Percentiles rank a stretch among this genome's conserved stretches.
Evolutionary conservation across 2,797 vertebrate genomes (phyloP).

Genomic region (Danio kyathit): DNA sequence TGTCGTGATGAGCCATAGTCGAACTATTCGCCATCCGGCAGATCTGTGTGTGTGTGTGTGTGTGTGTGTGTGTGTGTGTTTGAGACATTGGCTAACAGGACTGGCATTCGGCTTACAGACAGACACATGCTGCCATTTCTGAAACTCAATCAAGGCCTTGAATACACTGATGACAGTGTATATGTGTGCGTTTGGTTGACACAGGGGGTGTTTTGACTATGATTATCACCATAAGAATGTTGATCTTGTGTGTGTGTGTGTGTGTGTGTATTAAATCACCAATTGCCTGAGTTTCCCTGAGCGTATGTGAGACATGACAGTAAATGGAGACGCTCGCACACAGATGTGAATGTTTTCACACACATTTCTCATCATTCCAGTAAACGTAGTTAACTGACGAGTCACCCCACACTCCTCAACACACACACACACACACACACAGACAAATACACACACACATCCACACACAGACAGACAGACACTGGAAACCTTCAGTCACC

Average conservation of each 20-base stretch:
- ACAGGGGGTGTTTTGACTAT: constrained; percentile 12
- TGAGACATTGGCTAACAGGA: constrained; percentile 62
- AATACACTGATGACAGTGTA: constrained; percentile 1
- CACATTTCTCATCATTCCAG: constrained; percentile 52
- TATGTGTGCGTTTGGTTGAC: constrained; percentile 24
- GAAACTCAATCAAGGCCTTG: constrained; percentile 14
- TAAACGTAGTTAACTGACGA: constrained; percentile 42
- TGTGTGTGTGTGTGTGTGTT: constrained; percentile 3
- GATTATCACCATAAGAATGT: constrained; percentile 15
- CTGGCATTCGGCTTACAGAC: constrained; percentile 5
- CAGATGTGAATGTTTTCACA: constrained; percentile 50
- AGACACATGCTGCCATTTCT: neutral
- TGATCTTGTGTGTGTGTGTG: constrained; percentile 20
- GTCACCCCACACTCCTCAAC: constrained; percentile 9
- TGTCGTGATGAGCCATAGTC: constrained; percentile 60
- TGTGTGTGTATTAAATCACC: constrained; percentile 11
- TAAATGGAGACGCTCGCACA: constrained; percentile 6
- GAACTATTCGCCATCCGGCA: constrained; percentile 38
- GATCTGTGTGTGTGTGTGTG: constrained; percentile 47
- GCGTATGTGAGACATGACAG: neutral
- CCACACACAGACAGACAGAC: neutral
- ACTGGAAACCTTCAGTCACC: constrained; percentile 6
- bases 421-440: constrained; percentile 12
- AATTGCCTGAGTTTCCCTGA: neutral
- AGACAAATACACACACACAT: constrained; percentile 48